phyloP scores from a whole-genome alignment of 2,797 vertebrate genomes.

The Gymnodraco acuticeps region DNA sequence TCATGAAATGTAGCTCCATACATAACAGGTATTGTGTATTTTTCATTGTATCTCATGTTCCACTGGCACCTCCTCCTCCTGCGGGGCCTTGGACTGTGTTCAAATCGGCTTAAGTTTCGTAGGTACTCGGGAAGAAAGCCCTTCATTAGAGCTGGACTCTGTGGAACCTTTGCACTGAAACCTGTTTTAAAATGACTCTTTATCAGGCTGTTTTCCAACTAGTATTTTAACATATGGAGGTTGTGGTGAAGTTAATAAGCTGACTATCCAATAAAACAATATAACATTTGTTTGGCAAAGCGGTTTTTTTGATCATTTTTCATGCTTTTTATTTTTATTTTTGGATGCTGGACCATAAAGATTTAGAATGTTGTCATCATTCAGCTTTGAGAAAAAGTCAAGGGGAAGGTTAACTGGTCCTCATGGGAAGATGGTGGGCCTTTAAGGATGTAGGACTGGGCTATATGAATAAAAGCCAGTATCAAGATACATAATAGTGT shows the following conservation, averaged over 20 bases:
- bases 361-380: neutral
- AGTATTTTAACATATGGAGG: neutral
- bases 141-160: constrained; percentile 6
- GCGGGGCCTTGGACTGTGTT: constrained; percentile 47
- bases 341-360: neutral
- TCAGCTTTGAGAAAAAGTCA: neutral
- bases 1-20: constrained; percentile 32
- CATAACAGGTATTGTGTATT: constrained; percentile 49
- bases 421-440: too few species aligned
- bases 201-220: neutral
- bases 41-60: constrained; percentile 58
- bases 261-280: neutral
- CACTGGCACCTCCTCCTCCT: constrained; percentile 31
- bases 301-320: neutral
- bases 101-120: constrained; percentile 43
- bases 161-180: neutral
- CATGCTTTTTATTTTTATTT: neutral
- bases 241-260: neutral
- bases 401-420: neutral
- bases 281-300: too few species aligned
- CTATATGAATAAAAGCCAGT: neutral
- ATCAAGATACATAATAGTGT: neutral
- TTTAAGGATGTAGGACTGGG: neutral
- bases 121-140: constrained; percentile 31
- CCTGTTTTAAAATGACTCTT: neutral